Evolutionary conservation across 2,113 vertebrate species (phyloP), one percentile per base, ranked within the genome.

Genomic region (Clarias magur): DNA sequence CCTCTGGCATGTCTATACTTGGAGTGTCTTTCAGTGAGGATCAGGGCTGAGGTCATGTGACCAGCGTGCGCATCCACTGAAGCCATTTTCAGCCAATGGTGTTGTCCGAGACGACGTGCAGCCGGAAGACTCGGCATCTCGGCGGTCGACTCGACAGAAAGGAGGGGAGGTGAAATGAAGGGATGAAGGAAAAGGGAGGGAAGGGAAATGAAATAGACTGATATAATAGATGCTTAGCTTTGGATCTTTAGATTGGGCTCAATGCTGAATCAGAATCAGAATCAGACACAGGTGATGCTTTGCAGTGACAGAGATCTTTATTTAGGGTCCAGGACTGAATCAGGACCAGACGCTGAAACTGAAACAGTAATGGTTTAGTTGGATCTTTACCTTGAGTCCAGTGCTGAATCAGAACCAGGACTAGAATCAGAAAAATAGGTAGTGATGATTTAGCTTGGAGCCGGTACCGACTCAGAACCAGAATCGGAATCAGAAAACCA

Each of bases 81-180:
- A 93, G 92, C 91, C 94, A 90, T 93, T 94, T 92, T 90, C 92
- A 91, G 92, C 93, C 91, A 93, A 94, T 90, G 89, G 92, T 91
- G 91, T 93, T 91, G 92, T 93, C 92, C 92, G 92, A 93, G 91
- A 89, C 89, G 89, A 90, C 42, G 86, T 87, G 88, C 89, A 93
- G 91, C 93, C 90, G 91, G 92, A 94, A 93, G 91, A 60, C 88
- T 94, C 93, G 92, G 94, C 91, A 94, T 94, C 94, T 93, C 88
- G 38, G 91, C 90, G 93, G 94, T 95, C 93, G 92, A 88, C 86
- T 89, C 88, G 75, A 84, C 83, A 53, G 90, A 92, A 89, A 86
- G 89, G 91, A 48, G 89, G 83, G 84, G 92, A 75, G 54, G 68
- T 68, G 76, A 87, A 88, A 87, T 89, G 86, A 91, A 87, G 89